phyloP scores from a whole-genome alignment of 2,888 invertebrate species.

The Phyllotreta cruciferae region DNA sequence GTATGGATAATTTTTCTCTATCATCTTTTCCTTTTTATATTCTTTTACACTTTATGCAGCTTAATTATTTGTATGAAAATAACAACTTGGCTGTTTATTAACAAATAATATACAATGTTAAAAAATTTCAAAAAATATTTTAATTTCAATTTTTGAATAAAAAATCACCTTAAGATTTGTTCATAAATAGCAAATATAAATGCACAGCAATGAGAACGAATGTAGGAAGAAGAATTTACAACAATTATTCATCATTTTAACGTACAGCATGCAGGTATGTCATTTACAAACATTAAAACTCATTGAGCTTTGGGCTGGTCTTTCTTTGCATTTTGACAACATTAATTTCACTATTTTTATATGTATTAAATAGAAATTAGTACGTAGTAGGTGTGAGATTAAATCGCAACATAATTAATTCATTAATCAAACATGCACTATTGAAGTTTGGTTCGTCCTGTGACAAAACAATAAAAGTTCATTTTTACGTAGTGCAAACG shows the following conservation, averaged over 20 bases:
- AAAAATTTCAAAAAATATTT: too few species aligned
- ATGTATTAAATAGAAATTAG: neutral
- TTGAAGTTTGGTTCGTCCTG: too few species aligned
- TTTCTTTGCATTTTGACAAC: constrained; percentile 3
- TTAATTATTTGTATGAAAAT: too few species aligned
- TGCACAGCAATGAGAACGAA: constrained; percentile 27
- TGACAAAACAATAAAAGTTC: neutral
- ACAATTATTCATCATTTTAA: constrained; percentile 28
- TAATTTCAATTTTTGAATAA: neutral
- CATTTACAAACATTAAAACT: constrained; percentile 23
- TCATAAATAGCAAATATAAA: constrained; percentile 17
- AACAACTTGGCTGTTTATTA: too few species aligned
- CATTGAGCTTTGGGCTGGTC: constrained; percentile 8
- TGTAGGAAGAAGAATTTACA: constrained; percentile 26
- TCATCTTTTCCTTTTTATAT: too few species aligned
- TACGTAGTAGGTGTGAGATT: neutral
- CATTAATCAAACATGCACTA: too few species aligned
- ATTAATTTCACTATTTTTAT: neutral
- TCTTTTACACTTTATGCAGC: too few species aligned
- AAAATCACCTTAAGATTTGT: constrained; percentile 5
- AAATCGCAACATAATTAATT: neutral
- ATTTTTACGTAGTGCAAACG: neutral
- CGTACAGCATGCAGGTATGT: constrained; percentile 42
- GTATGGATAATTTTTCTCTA: too few species aligned
- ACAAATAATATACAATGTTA: too few species aligned